Conservation (phyloP, 2,888 invertebrate species). For the Philopedon plagiatum region DNA sequence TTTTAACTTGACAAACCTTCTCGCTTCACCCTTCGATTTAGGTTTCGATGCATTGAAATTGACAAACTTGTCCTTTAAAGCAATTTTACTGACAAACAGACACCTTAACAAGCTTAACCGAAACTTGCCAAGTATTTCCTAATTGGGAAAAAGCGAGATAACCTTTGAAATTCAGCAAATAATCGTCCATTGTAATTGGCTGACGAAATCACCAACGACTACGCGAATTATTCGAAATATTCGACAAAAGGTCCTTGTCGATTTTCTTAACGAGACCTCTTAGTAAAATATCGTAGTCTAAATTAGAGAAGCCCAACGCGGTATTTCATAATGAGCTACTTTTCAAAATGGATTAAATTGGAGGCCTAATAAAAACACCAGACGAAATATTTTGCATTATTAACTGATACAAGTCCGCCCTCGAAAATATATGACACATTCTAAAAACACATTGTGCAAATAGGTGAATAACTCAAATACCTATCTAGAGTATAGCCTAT, state of each 20-base stretch:
- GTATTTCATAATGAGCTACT: constrained; percentile 40
- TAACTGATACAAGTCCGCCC: too few relatives aligned
- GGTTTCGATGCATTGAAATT: too few relatives aligned
- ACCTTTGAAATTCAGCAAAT: constrained; percentile 32
- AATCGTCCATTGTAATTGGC: constrained; percentile 45
- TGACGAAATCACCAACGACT: constrained; percentile 49
- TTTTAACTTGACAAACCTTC: too few relatives aligned
- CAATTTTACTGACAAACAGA: constrained; percentile 29
- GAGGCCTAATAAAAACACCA: neutral
- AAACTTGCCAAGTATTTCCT: constrained; percentile 39
- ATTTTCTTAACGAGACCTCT: constrained; percentile 40
- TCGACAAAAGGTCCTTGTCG: constrained; percentile 46
- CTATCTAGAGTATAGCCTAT: too few relatives aligned
- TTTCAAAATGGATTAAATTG: constrained; percentile 17
- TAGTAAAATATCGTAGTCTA: constrained; percentile 40
- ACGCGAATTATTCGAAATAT: constrained; percentile 57
- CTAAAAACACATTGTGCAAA: too few relatives aligned
- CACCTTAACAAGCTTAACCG: constrained; percentile 24
- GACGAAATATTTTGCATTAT: too few relatives aligned
- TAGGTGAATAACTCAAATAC: too few relatives aligned
- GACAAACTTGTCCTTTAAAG: too few relatives aligned
- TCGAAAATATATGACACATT: too few relatives aligned
- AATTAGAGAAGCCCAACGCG: constrained; percentile 14
- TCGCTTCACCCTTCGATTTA: too few relatives aligned
- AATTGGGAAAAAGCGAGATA: constrained; percentile 36